phyloP scores from a whole-genome alignment of 2,888 invertebrate genomes.

The Dynastes tityus region DNA sequence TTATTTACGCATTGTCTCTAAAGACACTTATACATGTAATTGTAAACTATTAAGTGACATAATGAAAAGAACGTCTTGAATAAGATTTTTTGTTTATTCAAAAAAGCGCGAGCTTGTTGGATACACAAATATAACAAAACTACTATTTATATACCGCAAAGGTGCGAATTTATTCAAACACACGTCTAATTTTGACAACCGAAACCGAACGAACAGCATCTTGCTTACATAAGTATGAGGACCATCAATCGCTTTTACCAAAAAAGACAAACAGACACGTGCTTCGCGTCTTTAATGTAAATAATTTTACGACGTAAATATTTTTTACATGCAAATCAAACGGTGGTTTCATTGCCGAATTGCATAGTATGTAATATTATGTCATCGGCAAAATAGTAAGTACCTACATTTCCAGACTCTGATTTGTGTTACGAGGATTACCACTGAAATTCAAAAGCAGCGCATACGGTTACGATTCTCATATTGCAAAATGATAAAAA shows the following conservation, averaged over 20 bases:
- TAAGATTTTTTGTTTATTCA: not conserved
- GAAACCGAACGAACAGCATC: not conserved
- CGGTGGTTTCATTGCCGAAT: slow-evolving; percentile 32
- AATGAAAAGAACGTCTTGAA: too few relatives aligned
- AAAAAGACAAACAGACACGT: slow-evolving; percentile 26
- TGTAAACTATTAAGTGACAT: too few relatives aligned
- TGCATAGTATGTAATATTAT: slow-evolving; percentile 34
- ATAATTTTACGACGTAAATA: slow-evolving; percentile 35
- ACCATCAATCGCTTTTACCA: slow-evolving; percentile 9
- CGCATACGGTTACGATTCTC: too few relatives aligned
- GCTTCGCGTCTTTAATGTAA: slow-evolving; percentile 26
- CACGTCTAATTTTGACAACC: slow-evolving; percentile 8
- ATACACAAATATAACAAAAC: slow-evolving; percentile 7
- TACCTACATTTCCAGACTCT: too few relatives aligned
- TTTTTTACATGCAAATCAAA: slow-evolving; percentile 29
- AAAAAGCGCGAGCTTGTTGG: not conserved
- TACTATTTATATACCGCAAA: not conserved
- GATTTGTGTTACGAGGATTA: too few relatives aligned
- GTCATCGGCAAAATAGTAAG: slow-evolving; percentile 16
- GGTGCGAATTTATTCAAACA: slow-evolving; percentile 29
- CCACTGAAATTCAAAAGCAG: too few relatives aligned
- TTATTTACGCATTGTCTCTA: too few relatives aligned
- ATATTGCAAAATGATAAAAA: too few relatives aligned
- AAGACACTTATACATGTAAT: too few relatives aligned
- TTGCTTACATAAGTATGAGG: not conserved